Conservation (phyloP, 2,113 vertebrate species). For the Clarias macrocephalus region DNA sequence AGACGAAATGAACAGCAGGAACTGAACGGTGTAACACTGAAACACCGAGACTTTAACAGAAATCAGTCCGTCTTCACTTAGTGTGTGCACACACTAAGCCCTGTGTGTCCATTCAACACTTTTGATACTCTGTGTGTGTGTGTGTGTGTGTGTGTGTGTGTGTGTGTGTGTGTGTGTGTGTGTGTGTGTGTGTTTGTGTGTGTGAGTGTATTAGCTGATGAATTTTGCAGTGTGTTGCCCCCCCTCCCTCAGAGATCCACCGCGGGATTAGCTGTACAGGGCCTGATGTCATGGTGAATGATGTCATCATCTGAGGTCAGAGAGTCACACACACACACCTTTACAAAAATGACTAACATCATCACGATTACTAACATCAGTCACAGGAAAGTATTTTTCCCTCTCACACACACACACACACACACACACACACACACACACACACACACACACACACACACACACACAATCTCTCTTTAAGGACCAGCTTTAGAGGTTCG, state of each 20-base stretch:
- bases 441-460: slow-evolving; percentile 27
- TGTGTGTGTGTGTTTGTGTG: too few species aligned
- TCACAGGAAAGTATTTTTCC: background rate
- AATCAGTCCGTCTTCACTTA: background rate
- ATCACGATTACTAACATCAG: background rate
- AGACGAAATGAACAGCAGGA: background rate
- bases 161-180: background rate
- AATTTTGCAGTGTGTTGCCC: background rate
- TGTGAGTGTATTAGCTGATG: background rate
- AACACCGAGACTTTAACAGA: background rate
- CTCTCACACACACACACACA: too few species aligned
- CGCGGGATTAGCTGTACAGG: background rate
- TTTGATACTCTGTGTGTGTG: background rate
- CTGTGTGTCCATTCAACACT: background rate
- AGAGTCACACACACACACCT: background rate
- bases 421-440: slow-evolving; percentile 25
- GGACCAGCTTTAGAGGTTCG: background rate
- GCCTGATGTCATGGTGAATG: background rate
- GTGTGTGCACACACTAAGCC: too few species aligned
- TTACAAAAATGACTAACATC: background rate
- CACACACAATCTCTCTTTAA: background rate
- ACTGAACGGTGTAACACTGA: background rate
- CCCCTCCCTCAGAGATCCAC: background rate
- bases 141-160: background rate
- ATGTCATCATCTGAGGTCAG: background rate